Base-by-base conservation (phyloP, 2,888 invertebrate species). In the Rhamnusium bicolor region DNA sequence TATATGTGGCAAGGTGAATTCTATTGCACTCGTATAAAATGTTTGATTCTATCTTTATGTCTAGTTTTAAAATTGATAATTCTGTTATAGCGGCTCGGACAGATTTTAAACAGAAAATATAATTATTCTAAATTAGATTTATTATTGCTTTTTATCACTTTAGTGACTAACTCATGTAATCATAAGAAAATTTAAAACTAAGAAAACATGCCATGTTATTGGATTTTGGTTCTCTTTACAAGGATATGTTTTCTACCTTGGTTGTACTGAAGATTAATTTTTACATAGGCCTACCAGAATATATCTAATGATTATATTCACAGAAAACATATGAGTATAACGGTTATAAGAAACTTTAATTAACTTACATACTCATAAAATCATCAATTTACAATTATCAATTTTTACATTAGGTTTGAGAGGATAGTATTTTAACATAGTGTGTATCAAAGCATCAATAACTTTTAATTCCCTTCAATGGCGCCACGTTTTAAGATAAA, bases 401-500 rank as follows among this genome's bases (percentile, higher is more conserved):
- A 40, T 40, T 40, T 40, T n/a, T 40, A 12, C n/a, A 40, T 40
- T 40, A 40, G 40, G 40, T 12, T 40, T 4, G 2, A 40, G 40
- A 40, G 40, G 40, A 40, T 40, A 40, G n/a, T 40, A n/a, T 5
- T 12, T 40, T n/a, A n/a, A 40, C n/a, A 40, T n/a, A n/a, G 40
- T n/a, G 40, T 40, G n/a, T 40, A 40, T 40, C 40, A 40, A 40
- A 40, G 40, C 40, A 40, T 40, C 40, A 40, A 40, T 40, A 40
- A 40, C 40, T 40, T 40, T 40, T 40, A 40, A 40, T 40, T 40
- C n/a, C 40, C 40, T n/a, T 40, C 40, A 40, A n/a, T 40, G 58
- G 58, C 58, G 58, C 58, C 58, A 58, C 8, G 16, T 16, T 32
- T 58, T 32, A 16, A 29, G 58, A 58, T 32, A 58, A 58, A 58